Base-by-base conservation (phyloP, 2,113 vertebrate genomes). In the Saguinus imperator region DNA sequence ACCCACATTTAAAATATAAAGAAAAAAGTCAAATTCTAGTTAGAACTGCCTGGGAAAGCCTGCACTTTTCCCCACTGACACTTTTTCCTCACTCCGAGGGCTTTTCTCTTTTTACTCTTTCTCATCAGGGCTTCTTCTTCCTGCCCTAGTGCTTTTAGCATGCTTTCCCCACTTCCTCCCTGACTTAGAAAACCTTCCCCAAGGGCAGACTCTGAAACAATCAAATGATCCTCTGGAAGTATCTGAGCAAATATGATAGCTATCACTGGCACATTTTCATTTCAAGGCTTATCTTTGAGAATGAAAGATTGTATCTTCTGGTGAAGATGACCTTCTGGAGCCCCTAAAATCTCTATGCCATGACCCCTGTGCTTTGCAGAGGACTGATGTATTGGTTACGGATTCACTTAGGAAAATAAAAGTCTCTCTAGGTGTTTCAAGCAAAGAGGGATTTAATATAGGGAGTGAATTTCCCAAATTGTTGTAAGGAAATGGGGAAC, bases 251-350 rank as follows among this genome's bases (percentile, higher is more conserved):
- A 23, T 27, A 35, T 29, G 29, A 29, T 50, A 52, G 43, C 23
- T 72, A 35, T 72, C 40, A 29, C 35, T 81, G 61, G 35, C 3
- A 8, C n/a, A 72, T 76, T 93, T 48, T 88, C 68, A 81, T 93
- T 48, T 58, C n/a, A 72, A 96, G 45, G 17, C 45, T 95, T 48
- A 90, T 50, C 7, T 93, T 66, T 86, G 72, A 64, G 91, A 87
- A 84, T 13, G 23, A 23, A 27, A 91, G 66, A 16, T 27, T 79
- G 43, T 57, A 11, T 83, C 91, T 85, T 35, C 48, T 43, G n/a
- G 52, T 68, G 20, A 76, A 87, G 50, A 48, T n/a, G 45, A 35
- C 35, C 43, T 64, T 68, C 25, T 43, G 23, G 43, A 10, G 5
- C 9, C 16, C 2, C 75, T 40, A 35, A 52, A 21, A 37, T 82